A percentile compares a stretch with the other conserved stretches of the same genome.
Evolutionary conservation across 2,888 invertebrate species (phyloP).

Genomic region (Drosophila rubida): DNA sequence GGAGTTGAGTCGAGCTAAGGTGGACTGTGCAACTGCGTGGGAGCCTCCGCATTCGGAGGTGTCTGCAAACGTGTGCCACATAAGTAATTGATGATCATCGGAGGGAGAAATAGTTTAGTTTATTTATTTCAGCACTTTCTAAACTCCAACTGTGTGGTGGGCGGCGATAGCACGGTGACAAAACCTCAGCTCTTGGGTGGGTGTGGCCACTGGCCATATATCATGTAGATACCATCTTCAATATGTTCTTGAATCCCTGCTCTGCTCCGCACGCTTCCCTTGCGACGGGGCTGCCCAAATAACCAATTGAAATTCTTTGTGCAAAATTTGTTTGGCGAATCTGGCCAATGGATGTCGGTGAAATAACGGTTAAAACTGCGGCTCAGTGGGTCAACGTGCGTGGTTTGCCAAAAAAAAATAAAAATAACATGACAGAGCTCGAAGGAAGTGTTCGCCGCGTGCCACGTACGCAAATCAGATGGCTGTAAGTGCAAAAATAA

Average conservation of each 20-base stretch:
- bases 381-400: constrained; percentile 48
- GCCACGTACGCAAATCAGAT: constrained; percentile 9
- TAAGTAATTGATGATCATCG: constrained; percentile 62
- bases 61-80: constrained; percentile 73
- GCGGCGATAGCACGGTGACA: constrained; percentile 31
- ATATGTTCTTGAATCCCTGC: constrained; percentile 53
- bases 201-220: constrained; percentile 56
- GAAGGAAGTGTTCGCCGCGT: constrained; percentile 36
- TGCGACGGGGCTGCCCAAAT: constrained; percentile 33
- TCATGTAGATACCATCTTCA: constrained; percentile 69
- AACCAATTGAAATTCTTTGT: constrained; percentile 65
- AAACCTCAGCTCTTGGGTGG: constrained; percentile 31
- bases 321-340: constrained; percentile 49
- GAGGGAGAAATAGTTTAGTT: constrained; percentile 71
- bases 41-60: constrained; percentile 53
- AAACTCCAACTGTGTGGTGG: constrained; percentile 44
- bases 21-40: constrained; percentile 59
- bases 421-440: constrained; percentile 8
- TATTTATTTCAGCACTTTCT: constrained; percentile 63
- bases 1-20: neutral
- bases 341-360: constrained; percentile 58
- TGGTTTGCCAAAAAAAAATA: constrained; percentile 50
- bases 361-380: constrained; percentile 57
- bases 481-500: constrained; percentile 17
- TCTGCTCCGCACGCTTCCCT: neutral